Percentiles rank a stretch among this genome's conserved stretches.
Conservation (phyloP, 1,140 invertebrate genomes). For the Drosophila fuyamai region DNA sequence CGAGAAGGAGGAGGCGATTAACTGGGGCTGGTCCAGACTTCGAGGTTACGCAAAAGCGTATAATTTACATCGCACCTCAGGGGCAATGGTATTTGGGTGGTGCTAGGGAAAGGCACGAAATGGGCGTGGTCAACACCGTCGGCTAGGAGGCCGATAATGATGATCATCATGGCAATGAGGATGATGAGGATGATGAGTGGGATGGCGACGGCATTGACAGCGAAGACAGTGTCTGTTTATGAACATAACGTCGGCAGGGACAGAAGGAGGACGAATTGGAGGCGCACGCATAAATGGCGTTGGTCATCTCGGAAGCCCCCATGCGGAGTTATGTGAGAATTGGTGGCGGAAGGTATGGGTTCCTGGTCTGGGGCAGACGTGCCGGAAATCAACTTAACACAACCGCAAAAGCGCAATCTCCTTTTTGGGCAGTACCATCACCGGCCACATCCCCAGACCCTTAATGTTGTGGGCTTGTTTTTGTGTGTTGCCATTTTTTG, state of each 20-base stretch:
- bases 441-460: conserved; percentile 14
- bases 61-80: conserved; percentile 67
- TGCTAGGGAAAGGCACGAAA: conserved; percentile 14
- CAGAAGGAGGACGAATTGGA: conserved; percentile 15
- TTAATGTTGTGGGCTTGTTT: conserved; percentile 8
- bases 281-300: conserved; percentile 61
- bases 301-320: conserved; percentile 53
- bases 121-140: conserved; percentile 4
- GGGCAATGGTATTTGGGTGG: conserved; percentile 11
- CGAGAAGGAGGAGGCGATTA: background rate
- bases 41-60: conserved; percentile 67
- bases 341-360: background rate
- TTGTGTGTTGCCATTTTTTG: conserved; percentile 55
- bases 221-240: conserved; percentile 59
- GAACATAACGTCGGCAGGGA: conserved; percentile 37
- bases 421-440: conserved; percentile 20
- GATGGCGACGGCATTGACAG: conserved; percentile 51
- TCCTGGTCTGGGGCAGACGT: conserved; percentile 40
- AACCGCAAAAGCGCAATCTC: conserved; percentile 79
- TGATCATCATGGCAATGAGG: conserved; percentile 16
- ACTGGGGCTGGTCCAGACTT: conserved; percentile 22
- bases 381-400: conserved; percentile 77
- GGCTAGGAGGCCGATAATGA: conserved; percentile 4
- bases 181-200: background rate
- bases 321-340: conserved; percentile 9